A percentile compares a stretch with the other conserved stretches of the same genome.
Evolutionary conservation across 37 sponge, comb jelly and placozoan genomes (phyloP).

Genomic region (Crambe crambe): DNA sequence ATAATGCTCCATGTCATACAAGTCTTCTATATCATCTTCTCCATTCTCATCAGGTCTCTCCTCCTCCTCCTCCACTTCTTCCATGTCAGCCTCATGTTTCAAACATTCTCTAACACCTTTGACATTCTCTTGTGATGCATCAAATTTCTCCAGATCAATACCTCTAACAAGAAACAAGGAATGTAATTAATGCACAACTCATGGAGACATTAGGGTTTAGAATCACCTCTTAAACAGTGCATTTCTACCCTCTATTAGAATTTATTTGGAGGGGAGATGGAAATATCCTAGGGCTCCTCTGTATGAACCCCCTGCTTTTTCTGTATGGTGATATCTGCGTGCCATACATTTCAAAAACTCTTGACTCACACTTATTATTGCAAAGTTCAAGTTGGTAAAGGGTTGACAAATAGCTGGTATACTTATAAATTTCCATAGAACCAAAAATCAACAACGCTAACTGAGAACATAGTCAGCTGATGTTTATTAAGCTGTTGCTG

Average conservation of each 20-base stretch:
- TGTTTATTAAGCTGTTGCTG: no score
- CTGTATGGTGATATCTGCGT: no score
- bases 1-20: slow-evolving; percentile 66
- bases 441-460: no score
- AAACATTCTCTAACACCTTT: background rate
- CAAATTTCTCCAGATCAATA: background rate
- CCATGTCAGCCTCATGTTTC: background rate
- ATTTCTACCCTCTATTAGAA: no score
- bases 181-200: background rate
- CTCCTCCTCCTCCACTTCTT: background rate
- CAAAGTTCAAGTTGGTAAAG: no score
- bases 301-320: no score
- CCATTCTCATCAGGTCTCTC: slow-evolving; percentile 8
- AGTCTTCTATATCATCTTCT: slow-evolving; percentile 30
- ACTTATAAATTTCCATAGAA: no score
- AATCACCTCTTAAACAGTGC: background rate
- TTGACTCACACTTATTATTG: no score
- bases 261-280: background rate
- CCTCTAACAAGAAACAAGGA: slow-evolving; percentile 3
- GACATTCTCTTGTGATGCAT: background rate
- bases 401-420: no score
- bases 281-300: no score
- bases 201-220: background rate
- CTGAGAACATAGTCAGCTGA: no score
- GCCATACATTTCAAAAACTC: no score